Conservation (phyloP, 2,797 vertebrate genomes). For the Alcedo quadribrachys region DNA sequence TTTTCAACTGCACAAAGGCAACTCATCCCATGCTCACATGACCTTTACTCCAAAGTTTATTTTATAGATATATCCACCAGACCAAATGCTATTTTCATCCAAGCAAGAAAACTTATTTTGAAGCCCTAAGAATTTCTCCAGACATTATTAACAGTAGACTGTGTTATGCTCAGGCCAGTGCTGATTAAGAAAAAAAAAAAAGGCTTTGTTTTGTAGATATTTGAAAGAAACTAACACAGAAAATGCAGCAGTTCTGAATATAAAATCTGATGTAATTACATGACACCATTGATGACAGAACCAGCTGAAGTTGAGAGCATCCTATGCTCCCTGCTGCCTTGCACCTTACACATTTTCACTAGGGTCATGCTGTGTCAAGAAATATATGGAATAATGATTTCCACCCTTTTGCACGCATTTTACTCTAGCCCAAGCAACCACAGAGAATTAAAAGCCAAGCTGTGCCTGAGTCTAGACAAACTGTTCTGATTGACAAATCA, state of each 20-base stretch:
- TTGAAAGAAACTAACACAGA: not conserved
- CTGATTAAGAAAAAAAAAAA: not conserved
- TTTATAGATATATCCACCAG: not conserved
- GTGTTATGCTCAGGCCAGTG: not conserved
- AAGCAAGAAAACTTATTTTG: not conserved
- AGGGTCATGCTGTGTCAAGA: not conserved
- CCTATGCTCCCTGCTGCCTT: not conserved
- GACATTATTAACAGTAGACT: not conserved
- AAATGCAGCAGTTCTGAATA: not conserved
- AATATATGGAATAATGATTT: not conserved
- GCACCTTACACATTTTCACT: not conserved
- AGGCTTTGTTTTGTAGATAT: not conserved
- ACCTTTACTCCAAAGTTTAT: not conserved
- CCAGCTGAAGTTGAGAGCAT: not conserved
- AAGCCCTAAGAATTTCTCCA: not conserved
- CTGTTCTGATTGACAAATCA: not conserved
- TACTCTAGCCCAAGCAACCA: not conserved
- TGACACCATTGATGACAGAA: not conserved
- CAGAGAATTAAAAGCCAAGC: not conserved
- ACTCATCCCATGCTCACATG: rapidly evolving
- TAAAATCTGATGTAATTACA: not conserved
- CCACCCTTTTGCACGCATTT: not conserved
- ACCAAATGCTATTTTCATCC: not conserved
- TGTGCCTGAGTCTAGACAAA: not conserved
- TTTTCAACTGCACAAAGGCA: not conserved